A percentile compares a stretch with the other conserved stretches of the same genome.
phyloP scores from a whole-genome alignment of 1,140 invertebrate species.

The Venturia canescens region DNA sequence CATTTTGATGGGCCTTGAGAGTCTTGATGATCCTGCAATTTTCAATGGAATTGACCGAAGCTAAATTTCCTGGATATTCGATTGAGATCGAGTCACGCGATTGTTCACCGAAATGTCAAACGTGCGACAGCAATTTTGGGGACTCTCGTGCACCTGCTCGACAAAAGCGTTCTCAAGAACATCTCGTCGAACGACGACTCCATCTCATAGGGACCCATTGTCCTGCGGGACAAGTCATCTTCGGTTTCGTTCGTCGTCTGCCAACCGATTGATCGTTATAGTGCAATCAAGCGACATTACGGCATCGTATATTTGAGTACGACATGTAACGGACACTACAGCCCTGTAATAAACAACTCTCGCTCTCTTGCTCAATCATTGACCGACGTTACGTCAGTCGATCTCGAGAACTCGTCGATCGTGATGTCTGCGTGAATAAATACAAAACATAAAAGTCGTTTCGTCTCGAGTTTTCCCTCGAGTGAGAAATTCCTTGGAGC shows the following conservation, averaged over 20 bases:
- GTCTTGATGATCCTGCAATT: no score
- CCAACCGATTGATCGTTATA: not conserved
- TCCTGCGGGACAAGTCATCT: not conserved
- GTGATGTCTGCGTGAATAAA: not conserved
- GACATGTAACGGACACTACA: not conserved
- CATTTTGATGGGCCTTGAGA: no score
- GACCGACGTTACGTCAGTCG: slow-evolving; percentile 1
- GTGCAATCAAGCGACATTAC: slow-evolving; percentile 1
- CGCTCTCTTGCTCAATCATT: not conserved
- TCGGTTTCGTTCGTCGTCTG: not conserved
- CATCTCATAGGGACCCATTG: not conserved
- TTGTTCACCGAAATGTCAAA: not conserved
- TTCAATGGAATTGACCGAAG: no score
- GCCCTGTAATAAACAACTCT: not conserved
- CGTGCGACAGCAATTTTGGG: not conserved
- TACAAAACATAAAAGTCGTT: no score
- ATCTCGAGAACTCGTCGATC: slow-evolving; percentile 6
- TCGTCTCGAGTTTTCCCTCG: no score
- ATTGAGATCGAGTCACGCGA: no score
- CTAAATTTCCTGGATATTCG: no score
- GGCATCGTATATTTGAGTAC: slow-evolving; percentile 1
- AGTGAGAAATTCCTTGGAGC: no score
- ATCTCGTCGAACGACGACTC: not conserved
- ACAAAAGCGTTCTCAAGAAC: not conserved
- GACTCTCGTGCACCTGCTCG: not conserved